Percentiles rank a stretch among this genome's conserved stretches.
Evolutionary conservation across 2,797 vertebrate genomes (phyloP).

Genomic region (Epinephelus malabaricus): DNA sequence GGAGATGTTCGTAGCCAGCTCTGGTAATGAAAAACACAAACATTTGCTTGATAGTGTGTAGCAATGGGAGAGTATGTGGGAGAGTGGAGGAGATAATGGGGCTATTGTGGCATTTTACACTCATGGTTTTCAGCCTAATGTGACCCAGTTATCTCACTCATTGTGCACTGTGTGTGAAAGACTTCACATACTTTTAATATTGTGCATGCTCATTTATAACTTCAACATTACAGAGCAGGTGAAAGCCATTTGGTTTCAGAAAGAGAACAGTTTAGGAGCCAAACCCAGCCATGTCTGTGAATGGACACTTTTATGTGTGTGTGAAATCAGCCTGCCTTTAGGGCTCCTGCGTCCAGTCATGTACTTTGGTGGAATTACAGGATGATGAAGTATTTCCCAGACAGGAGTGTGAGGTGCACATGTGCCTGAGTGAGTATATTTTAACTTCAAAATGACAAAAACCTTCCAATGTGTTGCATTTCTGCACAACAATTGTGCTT

Average conservation of each 20-base stretch:
- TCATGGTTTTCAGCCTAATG: conserved; percentile 23
- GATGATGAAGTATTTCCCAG: conserved; percentile 36
- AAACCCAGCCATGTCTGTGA: conserved; percentile 65
- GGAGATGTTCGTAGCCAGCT: conserved; percentile 35
- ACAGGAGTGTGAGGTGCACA: conserved; percentile 40
- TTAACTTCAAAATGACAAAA: conserved; percentile 5
- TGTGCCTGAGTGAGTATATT: conserved; percentile 49
- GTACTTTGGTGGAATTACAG: conserved; percentile 45
- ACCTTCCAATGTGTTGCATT: neutral
- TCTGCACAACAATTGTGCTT: neutral
- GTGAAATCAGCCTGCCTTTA: conserved; percentile 60
- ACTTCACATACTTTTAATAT: neutral
- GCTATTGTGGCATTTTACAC: conserved; percentile 50
- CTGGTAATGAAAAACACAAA: conserved; percentile 70
- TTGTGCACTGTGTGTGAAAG: neutral
- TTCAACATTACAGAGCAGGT: conserved; percentile 36
- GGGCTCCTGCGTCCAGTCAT: conserved; percentile 37
- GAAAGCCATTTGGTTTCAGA: conserved; percentile 44
- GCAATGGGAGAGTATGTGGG: conserved; percentile 17
- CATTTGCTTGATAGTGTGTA: conserved; percentile 31
- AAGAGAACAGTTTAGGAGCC: conserved; percentile 48
- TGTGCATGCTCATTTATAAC: neutral
- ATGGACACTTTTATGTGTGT: conserved; percentile 63
- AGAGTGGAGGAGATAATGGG: conserved; percentile 45
- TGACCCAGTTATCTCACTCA: conserved; percentile 50